Percentiles rank a stretch among this genome's conserved stretches.
phyloP scores from a whole-genome alignment of 2,113 vertebrate species.

The Natator depressus region DNA sequence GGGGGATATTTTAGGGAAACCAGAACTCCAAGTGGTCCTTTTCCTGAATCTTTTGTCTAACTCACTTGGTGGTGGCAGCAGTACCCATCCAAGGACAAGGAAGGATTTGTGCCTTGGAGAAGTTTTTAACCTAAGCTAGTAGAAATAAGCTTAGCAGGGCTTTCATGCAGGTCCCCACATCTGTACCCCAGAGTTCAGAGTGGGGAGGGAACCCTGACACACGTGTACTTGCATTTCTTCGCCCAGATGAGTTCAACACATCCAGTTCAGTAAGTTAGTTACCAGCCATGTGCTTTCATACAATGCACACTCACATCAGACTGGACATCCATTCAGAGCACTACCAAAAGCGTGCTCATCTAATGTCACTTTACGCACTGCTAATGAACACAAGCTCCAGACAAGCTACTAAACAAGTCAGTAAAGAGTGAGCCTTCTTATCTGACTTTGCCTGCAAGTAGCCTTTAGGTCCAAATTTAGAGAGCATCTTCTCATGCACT shows the following conservation, averaged over 20 bases:
- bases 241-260: not conserved
- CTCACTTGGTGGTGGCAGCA: no score
- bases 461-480: not conserved
- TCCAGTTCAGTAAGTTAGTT: not conserved
- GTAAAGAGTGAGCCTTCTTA: not conserved
- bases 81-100: no score
- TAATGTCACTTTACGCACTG: not conserved
- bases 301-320: not conserved
- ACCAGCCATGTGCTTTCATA: not conserved
- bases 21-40: no score
- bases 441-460: not conserved
- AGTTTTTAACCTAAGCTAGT: no score
- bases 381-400: not conserved
- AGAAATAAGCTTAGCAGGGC: no score
- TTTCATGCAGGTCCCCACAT: no score
- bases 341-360: not conserved
- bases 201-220: no score
- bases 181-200: no score
- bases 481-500: not conserved
- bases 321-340: not conserved
- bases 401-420: not conserved
- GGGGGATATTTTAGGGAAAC: no score
- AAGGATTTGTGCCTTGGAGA: no score
- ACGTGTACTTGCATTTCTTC: not conserved
- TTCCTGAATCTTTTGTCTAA: no score